These are phyloP conservation scores for Macrochelys suwanniensis DNA, from an alignment of 2,797 vertebrate species.

Conservation along the genomic window DNA sequence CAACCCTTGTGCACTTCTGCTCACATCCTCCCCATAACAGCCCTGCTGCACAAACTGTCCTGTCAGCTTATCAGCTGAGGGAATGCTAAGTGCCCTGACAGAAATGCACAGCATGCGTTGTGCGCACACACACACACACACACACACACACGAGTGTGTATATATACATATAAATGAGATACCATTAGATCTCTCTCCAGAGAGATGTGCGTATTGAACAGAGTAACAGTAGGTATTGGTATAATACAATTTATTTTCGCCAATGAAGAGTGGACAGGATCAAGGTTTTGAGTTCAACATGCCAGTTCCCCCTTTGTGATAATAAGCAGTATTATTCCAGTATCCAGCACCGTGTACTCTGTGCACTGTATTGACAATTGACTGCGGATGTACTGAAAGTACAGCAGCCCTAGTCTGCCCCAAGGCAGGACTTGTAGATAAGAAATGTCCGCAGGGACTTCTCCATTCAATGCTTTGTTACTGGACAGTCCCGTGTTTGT, in stretches of 20 bases:
- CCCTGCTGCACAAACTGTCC: constrained; percentile 30
- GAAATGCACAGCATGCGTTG: constrained; percentile 79
- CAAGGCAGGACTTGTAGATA: background rate
- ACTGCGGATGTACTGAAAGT: constrained; percentile 14
- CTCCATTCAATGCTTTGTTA: constrained; percentile 1
- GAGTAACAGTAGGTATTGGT: constrained; percentile 81
- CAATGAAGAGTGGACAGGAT: constrained; percentile 81
- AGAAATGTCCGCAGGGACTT: constrained; percentile 14
- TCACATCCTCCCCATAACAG: constrained; percentile 59
- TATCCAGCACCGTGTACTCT: constrained; percentile 40
- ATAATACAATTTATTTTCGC: constrained; percentile 84
- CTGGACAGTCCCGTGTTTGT: background rate
- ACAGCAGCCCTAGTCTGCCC: background rate
- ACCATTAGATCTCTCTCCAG: constrained; percentile 71
- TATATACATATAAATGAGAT: constrained; percentile 81
- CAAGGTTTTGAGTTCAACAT: constrained; percentile 47
- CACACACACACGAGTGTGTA: constrained; percentile 78
- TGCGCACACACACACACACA: constrained; percentile 64
- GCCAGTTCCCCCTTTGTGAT: constrained; percentile 56
- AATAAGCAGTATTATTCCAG: constrained; percentile 73
- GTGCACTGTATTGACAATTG: background rate
- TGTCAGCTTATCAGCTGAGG: background rate
- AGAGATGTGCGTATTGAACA: constrained; percentile 82
- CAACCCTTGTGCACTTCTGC: constrained; percentile 32
- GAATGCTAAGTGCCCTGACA: constrained; percentile 73